Evolutionary conservation across 2,797 vertebrate species (phyloP).

Genomic region (Loris lydekkerianus): DNA sequence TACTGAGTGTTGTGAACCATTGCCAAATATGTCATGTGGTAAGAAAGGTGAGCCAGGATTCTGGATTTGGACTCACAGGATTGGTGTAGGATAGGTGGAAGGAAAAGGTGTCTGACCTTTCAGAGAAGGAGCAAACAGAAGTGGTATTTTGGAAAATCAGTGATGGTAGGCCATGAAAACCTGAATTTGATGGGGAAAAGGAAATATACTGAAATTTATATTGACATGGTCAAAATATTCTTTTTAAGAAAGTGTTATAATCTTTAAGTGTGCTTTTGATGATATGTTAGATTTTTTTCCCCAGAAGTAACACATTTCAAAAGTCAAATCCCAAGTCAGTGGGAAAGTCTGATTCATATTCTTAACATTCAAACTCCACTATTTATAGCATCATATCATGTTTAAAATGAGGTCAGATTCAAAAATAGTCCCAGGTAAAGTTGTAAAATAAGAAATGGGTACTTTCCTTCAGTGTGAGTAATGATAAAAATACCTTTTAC

Average conservation of each 20-base stretch:
- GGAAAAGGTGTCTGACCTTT: neutral
- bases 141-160: neutral
- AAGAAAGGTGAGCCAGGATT: neutral
- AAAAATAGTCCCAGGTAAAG: slow-evolving; percentile 49
- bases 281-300: slow-evolving; percentile 23
- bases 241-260: slow-evolving; percentile 30
- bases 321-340: slow-evolving; percentile 53
- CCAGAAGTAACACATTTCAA: slow-evolving; percentile 48
- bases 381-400: neutral
- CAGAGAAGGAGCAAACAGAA: slow-evolving; percentile 24
- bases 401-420: slow-evolving; percentile 55
- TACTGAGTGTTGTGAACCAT: neutral
- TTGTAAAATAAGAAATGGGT: slow-evolving; percentile 53
- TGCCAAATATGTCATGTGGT: neutral
- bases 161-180: neutral
- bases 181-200: slow-evolving; percentile 42
- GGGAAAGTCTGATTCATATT: slow-evolving; percentile 43
- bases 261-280: slow-evolving; percentile 54
- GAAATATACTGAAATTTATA: slow-evolving; percentile 49
- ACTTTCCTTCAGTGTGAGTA: slow-evolving; percentile 14
- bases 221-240: slow-evolving; percentile 5
- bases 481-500: slow-evolving; percentile 40
- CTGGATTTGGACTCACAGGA: slow-evolving; percentile 5
- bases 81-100: neutral
- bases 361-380: neutral